Evolutionary conservation across 2,797 vertebrate species (phyloP).

Genomic region (Rhabdophis nuchalis): DNA sequence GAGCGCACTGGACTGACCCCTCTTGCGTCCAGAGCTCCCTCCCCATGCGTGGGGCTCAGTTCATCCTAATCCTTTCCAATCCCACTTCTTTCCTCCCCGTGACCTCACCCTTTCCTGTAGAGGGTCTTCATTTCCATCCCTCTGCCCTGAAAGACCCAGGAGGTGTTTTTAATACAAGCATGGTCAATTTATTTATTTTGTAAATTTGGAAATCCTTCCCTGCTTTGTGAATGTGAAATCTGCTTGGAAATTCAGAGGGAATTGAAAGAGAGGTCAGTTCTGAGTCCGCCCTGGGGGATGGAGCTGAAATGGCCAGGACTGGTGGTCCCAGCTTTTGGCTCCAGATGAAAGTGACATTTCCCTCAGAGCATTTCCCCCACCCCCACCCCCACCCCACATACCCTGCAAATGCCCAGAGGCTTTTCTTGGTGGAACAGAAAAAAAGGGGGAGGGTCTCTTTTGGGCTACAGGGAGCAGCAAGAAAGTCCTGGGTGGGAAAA

Average conservation of each 20-base stretch:
- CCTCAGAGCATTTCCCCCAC: background rate
- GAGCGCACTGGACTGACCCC: background rate
- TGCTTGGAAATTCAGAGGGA: background rate
- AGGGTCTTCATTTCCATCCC: slow-evolving; percentile 12
- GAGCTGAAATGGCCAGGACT: background rate
- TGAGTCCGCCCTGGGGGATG: background rate
- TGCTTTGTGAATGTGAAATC: background rate
- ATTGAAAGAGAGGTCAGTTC: background rate
- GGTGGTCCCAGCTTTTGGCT: too few relatives aligned
- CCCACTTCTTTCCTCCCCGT: background rate
- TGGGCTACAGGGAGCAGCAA: background rate
- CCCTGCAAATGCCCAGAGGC: background rate
- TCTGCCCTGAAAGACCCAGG: background rate
- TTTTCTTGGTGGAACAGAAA: background rate
- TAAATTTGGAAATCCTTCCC: background rate
- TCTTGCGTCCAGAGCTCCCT: background rate
- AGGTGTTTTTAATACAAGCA: background rate
- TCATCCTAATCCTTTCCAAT: background rate
- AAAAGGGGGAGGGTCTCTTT: background rate
- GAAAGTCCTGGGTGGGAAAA: background rate
- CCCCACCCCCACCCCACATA: background rate
- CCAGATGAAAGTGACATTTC: background rate
- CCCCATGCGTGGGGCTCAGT: background rate
- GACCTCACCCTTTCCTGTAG: background rate
- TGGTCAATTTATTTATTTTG: background rate